Percentiles rank a stretch among this genome's conserved stretches.
Evolutionary conservation across 2,888 invertebrate genomes (phyloP).

Genomic region (Diadegma fenestrale): DNA sequence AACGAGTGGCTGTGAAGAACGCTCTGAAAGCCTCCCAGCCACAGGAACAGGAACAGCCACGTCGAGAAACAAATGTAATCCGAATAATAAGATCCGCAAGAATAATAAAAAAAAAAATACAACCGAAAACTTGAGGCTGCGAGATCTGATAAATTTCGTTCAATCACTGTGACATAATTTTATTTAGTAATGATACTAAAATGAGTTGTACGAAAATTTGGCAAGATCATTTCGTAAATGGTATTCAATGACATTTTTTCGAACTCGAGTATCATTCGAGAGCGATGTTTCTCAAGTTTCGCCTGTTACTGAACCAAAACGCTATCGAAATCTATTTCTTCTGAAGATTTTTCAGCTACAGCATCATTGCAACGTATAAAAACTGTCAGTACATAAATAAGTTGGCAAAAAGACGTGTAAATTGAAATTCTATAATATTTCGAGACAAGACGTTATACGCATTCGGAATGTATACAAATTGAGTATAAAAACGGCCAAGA

Average conservation of each 20-base stretch:
- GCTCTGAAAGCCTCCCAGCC: not conserved
- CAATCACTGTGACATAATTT: not conserved
- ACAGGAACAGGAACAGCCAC: not conserved
- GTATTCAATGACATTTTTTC: not conserved
- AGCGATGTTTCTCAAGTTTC: not conserved
- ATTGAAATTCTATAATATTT: not conserved
- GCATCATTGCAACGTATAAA: not conserved
- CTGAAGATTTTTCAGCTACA: not conserved
- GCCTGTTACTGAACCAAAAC: not conserved
- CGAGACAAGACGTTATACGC: not conserved
- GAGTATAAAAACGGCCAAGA: not conserved
- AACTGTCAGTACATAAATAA: not conserved
- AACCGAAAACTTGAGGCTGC: not conserved
- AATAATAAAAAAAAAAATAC: not conserved
- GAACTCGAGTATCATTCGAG: not conserved
- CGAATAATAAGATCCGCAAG: not conserved
- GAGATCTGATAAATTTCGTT: not conserved
- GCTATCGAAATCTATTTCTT: not conserved
- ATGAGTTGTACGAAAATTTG: not conserved
- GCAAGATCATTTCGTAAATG: not conserved
- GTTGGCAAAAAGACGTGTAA: not conserved
- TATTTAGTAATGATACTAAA: not conserved
- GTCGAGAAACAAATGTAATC: not conserved
- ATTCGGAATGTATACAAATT: slow-evolving; percentile 18
- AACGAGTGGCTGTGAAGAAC: not conserved